Base-by-base conservation (phyloP, 2,797 vertebrate genomes). In the Eupleurogrammus muticus region DNA sequence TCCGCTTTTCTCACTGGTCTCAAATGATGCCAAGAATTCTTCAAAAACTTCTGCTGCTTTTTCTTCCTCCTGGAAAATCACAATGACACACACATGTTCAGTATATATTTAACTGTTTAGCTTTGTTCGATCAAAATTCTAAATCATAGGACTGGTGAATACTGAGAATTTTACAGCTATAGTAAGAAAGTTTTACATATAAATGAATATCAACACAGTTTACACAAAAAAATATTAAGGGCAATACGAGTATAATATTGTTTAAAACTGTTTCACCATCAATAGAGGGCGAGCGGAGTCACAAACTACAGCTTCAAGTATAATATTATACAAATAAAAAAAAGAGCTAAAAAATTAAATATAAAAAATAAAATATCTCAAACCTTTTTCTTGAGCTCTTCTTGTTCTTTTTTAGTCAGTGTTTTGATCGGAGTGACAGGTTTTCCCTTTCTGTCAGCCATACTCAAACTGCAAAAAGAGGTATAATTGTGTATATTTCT, bases 41-140 rank as follows among this genome's bases (percentile, higher is more conserved):
- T 95, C 94, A 83, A 95, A 95, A 47, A 95, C 94, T 65, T 95
- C 95, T 2, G 95, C 95, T 32, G 95, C 94, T 69, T 95, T 95
- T 80, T 95, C 94, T 75, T 95, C 92, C 65, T 95, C 95, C 93
- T 95, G n/a, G 16, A 78, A 73, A 3, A 7, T 21, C 21, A 40
- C 0, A 44, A 3, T 32, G 5, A 36, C 54, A 36, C 3, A 73
- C 47, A 69, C 35, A 67, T 20, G 9, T 10, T 60, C 9, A 52
- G 8, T 5, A 56, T 5, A 20, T 40, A 48, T 57, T 28, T 58
- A 2, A 58, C 16, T 1, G 5, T 9, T 57, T 49, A 5, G 1
- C 5, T 28, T n/a, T 2, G 4, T 44, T 46, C 19, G 7, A 57
- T 64, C 36, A n/a, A 21, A 9, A 19, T 65, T 28, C 0, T 4